Base-by-base conservation (phyloP, 2,888 invertebrate genomes). In the Troides aeacus region DNA sequence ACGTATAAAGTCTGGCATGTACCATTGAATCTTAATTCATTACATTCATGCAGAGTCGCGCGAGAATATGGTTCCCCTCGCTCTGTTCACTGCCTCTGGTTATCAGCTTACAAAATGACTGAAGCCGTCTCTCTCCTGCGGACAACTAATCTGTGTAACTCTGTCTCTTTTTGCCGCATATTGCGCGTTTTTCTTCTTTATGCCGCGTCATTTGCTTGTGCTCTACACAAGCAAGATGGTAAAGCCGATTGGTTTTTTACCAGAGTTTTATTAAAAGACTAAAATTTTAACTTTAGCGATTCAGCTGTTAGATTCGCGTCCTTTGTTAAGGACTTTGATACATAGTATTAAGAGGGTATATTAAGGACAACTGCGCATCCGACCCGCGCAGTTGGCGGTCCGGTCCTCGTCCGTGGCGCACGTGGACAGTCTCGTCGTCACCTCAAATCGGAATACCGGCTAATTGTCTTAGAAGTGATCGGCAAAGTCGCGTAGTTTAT, bases 21-120 rank as follows among this genome's bases (percentile, higher is more conserved):
- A 81, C 84, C 86, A 90, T 90, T 89, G 88, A 90, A 92, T 89
- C 87, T 88, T 88, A 91, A 92, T 92, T 92, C 90, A 92, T 89
- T 90, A 89, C 86, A 89, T 91, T 91, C 89, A 90, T 89, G 86
- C 84, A 83, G 87, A 89, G 85, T 85, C 87, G 89, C 87, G 86
- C 87, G 88, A 91, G 91, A 92, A 90, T 90, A 90, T 89, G 88
- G 88, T 90, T 89, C 91, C 91, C 91, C 92, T 89, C 89, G 88
- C 85, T 87, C 85, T 85, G 88, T 87, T 88, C 84, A 83, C 88
- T 89, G 87, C 85, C 70, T 90, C 88, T 89, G 90, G 90, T 92
- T 92, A 92, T 92, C 92, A 92, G 90, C 90, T 92, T 89, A 92
- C 91, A 90, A 92, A 92, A 91, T 89, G 91, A 86, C 84, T 83